Evolutionary conservation across 2,113 vertebrate genomes (phyloP), one percentile per base, ranked within the genome.

Genomic region (Sturnira hondurensis): DNA sequence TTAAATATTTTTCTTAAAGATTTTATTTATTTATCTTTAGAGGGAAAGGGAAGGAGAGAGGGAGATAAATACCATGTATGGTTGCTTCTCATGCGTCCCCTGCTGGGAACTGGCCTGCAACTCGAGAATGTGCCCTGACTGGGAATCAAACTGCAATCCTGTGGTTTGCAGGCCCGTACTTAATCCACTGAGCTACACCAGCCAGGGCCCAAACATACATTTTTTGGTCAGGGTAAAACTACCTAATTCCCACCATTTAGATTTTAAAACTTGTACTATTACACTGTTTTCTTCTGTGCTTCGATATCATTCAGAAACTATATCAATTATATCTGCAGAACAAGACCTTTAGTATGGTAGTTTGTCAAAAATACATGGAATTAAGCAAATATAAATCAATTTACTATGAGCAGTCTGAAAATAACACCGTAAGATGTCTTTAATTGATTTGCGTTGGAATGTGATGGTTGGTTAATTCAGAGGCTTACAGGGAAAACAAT

Each of bases 401-500:
- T 50, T 91, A 84, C 33, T 96, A 41, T 68, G 33, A 93, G 56
- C 94, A 74, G 15, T 81, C 47, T 95, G 89, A 73, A 93, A 95
- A 92, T 67, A 93, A 85, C 61, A 81, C 17, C 85, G 3, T 63
- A 71, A 97, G 54, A 58, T 94, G 36, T 43, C 38, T 76, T 95
- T 89, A 95, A 95, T 71, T 91, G 78, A 88, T 88, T 91, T 76
- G n/a, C 33, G 74, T 89, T 86, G 31, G 28, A 88, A 96, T 77
- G 50, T 61, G 67, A 93, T 63, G 68, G 22, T 83, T 94, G 82
- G 89, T 80, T 96, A 95, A 94, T 86, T 96, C 89, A 80, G 56
- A 93, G 47, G 41, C 63, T 96, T 96, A 78, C 67, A 88, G 88
- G 19, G 82, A 95, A 96, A 83, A 77, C 61, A 91, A 47, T 86